A percentile compares a stretch with the other conserved stretches of the same genome.
phyloP scores from a whole-genome alignment of 2,113 vertebrate genomes.

The Dolichallabes microphthalmus region DNA sequence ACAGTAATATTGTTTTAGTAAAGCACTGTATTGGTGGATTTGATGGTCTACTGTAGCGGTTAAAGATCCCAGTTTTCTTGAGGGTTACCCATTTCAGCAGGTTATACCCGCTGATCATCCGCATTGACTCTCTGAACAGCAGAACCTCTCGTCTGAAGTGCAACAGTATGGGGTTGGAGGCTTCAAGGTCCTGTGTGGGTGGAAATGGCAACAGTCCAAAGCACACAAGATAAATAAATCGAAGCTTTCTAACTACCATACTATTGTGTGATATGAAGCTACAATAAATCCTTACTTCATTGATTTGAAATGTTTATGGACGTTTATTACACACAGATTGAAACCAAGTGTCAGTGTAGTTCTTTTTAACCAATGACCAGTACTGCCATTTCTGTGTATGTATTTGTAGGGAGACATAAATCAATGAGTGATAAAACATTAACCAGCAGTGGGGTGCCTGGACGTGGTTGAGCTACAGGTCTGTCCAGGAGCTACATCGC shows the following conservation, averaged over 20 bases:
- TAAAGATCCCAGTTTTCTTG: background rate
- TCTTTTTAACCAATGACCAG: background rate
- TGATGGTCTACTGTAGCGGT: background rate
- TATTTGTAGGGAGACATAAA: slow-evolving; percentile 48
- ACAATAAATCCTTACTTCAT: slow-evolving; percentile 32
- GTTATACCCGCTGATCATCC: background rate
- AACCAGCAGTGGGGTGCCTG: slow-evolving; percentile 52
- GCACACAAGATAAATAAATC: slow-evolving; percentile 48
- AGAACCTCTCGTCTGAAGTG: slow-evolving; percentile 29
- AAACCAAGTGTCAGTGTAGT: background rate
- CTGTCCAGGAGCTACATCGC: slow-evolving; percentile 43
- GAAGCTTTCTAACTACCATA: slow-evolving; percentile 32
- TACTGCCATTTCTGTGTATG: background rate
- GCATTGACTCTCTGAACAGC: slow-evolving; percentile 24
- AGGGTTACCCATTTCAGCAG: background rate
- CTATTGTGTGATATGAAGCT: slow-evolving; percentile 28
- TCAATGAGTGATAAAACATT: slow-evolving; percentile 62
- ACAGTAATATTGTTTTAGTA: too few species aligned
- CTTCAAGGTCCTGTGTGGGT: slow-evolving; percentile 56
- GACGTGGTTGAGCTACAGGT: slow-evolving; percentile 34
- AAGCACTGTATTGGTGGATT: background rate
- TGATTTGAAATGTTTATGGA: background rate
- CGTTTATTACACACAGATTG: background rate
- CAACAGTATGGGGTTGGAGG: slow-evolving; percentile 36
- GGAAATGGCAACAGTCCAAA: slow-evolving; percentile 42